Evolutionary conservation across 1,140 invertebrate species (phyloP), one percentile per base, ranked within the genome.

Genomic region (Trachelipus rathkii): DNA sequence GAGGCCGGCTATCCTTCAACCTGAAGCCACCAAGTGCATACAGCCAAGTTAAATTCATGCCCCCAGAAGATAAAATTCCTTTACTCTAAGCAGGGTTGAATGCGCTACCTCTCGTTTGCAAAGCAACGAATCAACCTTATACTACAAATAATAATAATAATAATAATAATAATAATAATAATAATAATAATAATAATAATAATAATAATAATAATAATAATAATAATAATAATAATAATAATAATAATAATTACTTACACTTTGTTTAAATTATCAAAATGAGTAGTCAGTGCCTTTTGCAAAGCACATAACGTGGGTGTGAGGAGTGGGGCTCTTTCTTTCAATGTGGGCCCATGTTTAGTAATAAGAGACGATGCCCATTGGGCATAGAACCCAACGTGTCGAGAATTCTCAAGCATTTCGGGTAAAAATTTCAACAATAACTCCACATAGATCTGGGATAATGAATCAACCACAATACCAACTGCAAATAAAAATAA

Each of bases 351-450:
- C 33, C 73, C 73, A 67, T 75, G 73, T 24, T 68, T 60, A 13
- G 66, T 68, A 11, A 75, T 24, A 4, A 24, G 10, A 19, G 66
- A 44, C 6, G 53, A 67, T 7, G 66, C 23, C 73, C 73, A 75
- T 0, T 44, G 66, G n/a, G 73, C 15, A 33, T 75, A 75, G 10
- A 75, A 67, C 10, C 73, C 73, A 23, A 75, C 44, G 60, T 75
- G 73, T 10, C 66, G 19, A 5, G 73, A 68, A 44, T 19, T 68
- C 73, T 75, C 73, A 46, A 75, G 66, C 21, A 60, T 53, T 44
- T 68, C 44, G 1, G 73, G 53, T 8, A 75, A 60, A 53, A 68
- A 24, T 53, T 43, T 60, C 53, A 75, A 60, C 3, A 75, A 67
- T n/a, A 44, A 60, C 21, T 75, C 73, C 13, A 75, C 66, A 60